These are phyloP conservation scores for Dascillus cervinus DNA, from an alignment of 2,888 invertebrate species.

Conservation along the genomic window DNA sequence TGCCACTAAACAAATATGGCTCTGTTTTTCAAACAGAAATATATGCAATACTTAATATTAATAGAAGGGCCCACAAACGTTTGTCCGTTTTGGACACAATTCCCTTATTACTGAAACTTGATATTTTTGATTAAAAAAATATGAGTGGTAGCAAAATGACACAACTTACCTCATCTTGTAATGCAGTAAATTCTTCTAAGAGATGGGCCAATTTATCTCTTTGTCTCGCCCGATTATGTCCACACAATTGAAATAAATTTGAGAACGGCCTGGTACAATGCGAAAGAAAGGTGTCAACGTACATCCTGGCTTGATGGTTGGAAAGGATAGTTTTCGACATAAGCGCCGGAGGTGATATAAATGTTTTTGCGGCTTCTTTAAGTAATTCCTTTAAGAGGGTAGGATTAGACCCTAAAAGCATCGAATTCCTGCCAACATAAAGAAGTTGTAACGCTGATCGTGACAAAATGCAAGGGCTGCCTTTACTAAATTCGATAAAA, in stretches of 20 bases:
- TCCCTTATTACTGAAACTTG: no score
- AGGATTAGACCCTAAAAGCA: conserved; percentile 52
- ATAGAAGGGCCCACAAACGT: no score
- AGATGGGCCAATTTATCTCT: conserved; percentile 86
- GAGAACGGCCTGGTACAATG: conserved; percentile 84
- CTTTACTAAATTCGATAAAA: conserved; percentile 86
- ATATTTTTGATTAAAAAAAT: conserved; percentile 4
- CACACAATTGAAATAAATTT: conserved; percentile 78
- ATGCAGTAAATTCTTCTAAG: conserved; percentile 80
- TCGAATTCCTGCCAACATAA: conserved; percentile 50
- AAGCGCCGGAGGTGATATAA: conserved; percentile 86
- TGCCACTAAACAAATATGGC: no score
- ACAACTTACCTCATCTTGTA: conserved; percentile 78
- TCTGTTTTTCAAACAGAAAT: no score
- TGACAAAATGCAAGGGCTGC: conserved; percentile 83
- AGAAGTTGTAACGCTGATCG: conserved; percentile 82
- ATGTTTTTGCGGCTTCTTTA: conserved; percentile 75
- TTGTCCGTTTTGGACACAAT: no score
- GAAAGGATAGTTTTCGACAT: conserved; percentile 62
- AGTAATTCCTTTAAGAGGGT: conserved; percentile 66
- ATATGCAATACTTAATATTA: no score
- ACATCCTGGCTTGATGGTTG: conserved; percentile 68
- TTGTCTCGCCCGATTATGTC: conserved; percentile 92
- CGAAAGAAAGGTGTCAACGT: conserved; percentile 80
- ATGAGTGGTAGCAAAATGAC: neutral